Percentiles rank a stretch among this genome's conserved stretches.
Evolutionary conservation across 2,113 vertebrate species (phyloP).

Genomic region (Trematocara unimaculatum): DNA sequence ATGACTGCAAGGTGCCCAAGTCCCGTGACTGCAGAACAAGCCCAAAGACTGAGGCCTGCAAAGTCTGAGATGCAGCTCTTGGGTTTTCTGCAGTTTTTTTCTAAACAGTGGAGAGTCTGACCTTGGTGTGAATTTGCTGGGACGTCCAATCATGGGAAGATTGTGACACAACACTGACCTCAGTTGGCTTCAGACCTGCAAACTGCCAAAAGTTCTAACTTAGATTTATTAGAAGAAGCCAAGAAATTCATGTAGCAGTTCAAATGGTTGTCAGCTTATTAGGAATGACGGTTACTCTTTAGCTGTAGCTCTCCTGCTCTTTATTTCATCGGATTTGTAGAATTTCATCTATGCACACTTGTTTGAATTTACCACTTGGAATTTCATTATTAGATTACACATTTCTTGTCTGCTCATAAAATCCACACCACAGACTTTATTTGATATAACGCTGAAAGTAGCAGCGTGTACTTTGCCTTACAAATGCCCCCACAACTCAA

Average conservation of each 20-base stretch:
- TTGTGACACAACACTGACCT: not conserved
- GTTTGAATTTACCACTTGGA: not conserved
- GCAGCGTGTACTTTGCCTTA: not conserved
- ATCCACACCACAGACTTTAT: not conserved
- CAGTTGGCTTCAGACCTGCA: not conserved
- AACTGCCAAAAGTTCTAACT: not conserved
- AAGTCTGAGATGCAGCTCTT: not conserved
- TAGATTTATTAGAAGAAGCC: not conserved
- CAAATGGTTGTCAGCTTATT: not conserved
- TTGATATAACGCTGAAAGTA: not conserved
- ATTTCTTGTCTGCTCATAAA: not conserved
- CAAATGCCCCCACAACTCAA: not conserved
- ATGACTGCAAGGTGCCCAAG: not conserved
- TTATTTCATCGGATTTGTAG: not conserved
- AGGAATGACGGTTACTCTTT: not conserved
- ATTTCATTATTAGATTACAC: not conserved
- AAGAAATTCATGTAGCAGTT: not conserved
- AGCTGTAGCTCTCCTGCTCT: constrained; percentile 17
- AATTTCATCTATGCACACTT: constrained; percentile 22
- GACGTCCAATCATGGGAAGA: not conserved
- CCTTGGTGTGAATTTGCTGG: not conserved
- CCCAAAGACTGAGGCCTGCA: not conserved
- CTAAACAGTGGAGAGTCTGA: not conserved
- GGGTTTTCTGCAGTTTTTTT: not conserved
- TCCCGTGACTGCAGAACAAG: not conserved